These are phyloP conservation scores for Subanguina moxae DNA, from an alignment of 1,140 invertebrate species.

Conservation along the genomic window DNA sequence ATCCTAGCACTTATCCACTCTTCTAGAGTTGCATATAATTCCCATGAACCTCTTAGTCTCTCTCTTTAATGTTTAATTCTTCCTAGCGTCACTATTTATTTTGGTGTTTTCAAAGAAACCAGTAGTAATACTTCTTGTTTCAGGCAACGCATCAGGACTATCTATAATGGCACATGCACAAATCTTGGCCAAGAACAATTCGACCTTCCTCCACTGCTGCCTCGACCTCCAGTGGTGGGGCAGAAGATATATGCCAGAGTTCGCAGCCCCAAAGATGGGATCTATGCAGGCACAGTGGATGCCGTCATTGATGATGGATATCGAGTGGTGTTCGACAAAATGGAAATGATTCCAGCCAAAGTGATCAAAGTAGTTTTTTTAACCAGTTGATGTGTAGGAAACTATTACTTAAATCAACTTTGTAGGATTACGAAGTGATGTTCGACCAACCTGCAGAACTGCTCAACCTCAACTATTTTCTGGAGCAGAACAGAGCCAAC, in stretches of 20 bases:
- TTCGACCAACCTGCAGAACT: slow-evolving; percentile 40
- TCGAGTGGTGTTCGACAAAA: slow-evolving; percentile 88
- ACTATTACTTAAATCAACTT: slow-evolving; percentile 64
- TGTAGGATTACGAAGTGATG: slow-evolving; percentile 54
- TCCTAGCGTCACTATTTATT: too few relatives aligned
- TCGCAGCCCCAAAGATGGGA: slow-evolving; percentile 86
- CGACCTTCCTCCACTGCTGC: slow-evolving; percentile 91
- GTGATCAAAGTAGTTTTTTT: slow-evolving; percentile 68
- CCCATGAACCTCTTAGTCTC: too few relatives aligned
- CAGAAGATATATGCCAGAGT: slow-evolving; percentile 79
- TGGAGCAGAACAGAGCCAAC: slow-evolving; percentile 44
- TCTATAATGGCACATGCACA: slow-evolving; percentile 75
- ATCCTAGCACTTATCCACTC: too few relatives aligned
- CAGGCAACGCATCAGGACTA: slow-evolving; percentile 76
- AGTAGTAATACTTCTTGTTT: slow-evolving; percentile 8
- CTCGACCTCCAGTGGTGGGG: slow-evolving; percentile 88
- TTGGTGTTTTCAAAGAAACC: background rate
- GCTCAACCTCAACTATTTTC: slow-evolving; percentile 39
- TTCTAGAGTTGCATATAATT: too few relatives aligned
- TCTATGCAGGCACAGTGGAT: slow-evolving; percentile 91
- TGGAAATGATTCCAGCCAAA: slow-evolving; percentile 73
- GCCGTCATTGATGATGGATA: slow-evolving; percentile 97
- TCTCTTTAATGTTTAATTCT: too few relatives aligned
- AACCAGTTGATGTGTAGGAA: background rate
- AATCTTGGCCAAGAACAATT: slow-evolving; percentile 72